A percentile compares a stretch with the other conserved stretches of the same genome.
These are phyloP conservation scores for Gallinago stenura DNA, from an alignment of 2,797 vertebrate genomes.

Conservation along the genomic window DNA sequence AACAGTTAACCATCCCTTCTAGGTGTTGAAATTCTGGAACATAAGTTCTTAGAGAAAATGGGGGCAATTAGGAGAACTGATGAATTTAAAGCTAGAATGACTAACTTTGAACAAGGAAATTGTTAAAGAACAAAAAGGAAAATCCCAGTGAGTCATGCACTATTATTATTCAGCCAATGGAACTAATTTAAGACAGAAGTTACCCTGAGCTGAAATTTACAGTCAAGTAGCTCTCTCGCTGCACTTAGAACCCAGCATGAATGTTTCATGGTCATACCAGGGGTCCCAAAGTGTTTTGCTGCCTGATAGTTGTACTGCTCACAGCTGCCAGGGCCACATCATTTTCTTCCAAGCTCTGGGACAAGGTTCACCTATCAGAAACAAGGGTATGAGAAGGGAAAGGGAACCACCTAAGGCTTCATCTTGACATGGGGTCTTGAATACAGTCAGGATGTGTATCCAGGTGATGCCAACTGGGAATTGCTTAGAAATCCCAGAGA, in stretches of 20 bases:
- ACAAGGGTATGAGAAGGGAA: neutral
- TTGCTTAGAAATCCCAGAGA: neutral
- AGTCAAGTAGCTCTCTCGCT: neutral
- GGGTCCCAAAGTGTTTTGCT: neutral
- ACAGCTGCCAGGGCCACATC: neutral
- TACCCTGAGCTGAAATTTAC: neutral
- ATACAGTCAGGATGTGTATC: too few relatives aligned
- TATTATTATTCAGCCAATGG: neutral
- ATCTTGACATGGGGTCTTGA: neutral
- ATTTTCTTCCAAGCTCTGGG: neutral
- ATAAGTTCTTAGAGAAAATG: neutral
- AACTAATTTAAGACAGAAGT: neutral
- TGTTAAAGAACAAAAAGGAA: neutral
- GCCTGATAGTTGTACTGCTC: rapidly evolving
- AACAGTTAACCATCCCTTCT: neutral
- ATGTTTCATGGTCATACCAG: neutral
- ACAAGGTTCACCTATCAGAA: neutral
- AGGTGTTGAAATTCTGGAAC: neutral
- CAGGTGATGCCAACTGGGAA: neutral
- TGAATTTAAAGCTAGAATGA: neutral
- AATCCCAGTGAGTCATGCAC: neutral
- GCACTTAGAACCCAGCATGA: neutral
- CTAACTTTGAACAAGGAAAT: neutral
- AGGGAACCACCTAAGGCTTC: neutral
- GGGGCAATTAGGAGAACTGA: rapidly evolving